Conservation (phyloP, 1,140 invertebrate genomes). For the Nephila pilipes region DNA sequence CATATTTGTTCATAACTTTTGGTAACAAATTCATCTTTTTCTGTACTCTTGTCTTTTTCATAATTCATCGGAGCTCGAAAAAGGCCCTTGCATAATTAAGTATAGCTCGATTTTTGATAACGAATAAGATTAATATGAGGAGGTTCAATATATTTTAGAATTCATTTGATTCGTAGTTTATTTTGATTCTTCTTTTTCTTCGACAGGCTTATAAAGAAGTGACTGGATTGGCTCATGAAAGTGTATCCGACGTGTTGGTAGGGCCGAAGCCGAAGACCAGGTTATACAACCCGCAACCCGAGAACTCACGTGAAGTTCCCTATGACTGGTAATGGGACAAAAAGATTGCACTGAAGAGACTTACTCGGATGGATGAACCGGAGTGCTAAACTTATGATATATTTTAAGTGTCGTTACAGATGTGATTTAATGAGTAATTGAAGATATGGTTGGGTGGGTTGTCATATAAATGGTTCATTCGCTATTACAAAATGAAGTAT, state of each 20-base stretch:
- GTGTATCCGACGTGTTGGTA: constrained; percentile 50
- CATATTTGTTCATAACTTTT: no score
- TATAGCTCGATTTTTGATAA: no score
- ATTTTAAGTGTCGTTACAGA: not conserved
- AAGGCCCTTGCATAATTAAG: no score
- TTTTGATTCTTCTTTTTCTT: not conserved
- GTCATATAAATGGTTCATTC: not conserved
- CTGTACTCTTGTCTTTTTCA: no score
- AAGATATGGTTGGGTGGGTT: not conserved
- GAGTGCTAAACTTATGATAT: not conserved
- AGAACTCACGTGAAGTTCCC: constrained; percentile 39
- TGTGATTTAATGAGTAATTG: not conserved
- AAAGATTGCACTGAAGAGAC: not conserved
- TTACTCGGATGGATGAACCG: not conserved
- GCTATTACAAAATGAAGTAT: no score
- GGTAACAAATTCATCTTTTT: no score
- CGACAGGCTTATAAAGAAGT: constrained; percentile 79
- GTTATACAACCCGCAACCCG: constrained; percentile 78
- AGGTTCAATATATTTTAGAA: no score
- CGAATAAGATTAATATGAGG: no score
- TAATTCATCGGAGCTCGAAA: no score
- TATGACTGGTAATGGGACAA: constrained; percentile 78
- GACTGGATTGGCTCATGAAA: constrained; percentile 67
- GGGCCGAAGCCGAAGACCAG: constrained; percentile 76
- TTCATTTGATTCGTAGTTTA: no score